Evolutionary conservation across 2,797 vertebrate genomes (phyloP), one percentile per base, ranked within the genome.

Genomic region (Kryptopterus vitreolus): DNA sequence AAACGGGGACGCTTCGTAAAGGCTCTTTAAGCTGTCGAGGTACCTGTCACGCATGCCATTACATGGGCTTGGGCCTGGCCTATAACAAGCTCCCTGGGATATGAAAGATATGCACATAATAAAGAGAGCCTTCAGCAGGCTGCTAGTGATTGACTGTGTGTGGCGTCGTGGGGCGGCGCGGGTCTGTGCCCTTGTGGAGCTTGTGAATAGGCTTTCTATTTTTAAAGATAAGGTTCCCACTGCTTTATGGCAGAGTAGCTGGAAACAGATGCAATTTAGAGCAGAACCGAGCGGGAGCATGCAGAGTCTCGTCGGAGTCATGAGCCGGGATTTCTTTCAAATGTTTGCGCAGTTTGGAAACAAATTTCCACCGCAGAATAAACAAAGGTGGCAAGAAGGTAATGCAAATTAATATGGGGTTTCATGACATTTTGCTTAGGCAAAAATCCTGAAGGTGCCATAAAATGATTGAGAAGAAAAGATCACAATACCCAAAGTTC

Each of bases 81-180:
- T 79, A 75, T 85, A 86, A 83, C 81, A 83, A 83, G 84, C 79
- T 85, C 82, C 71, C 79, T 79, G 79, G 84, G 84, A 85, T 81
- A 82, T 82, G 82, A 81, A 84, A 86, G 83, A 81, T 83, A 87
- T 87, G 86, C 86, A 81, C 84, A 87, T 85, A 85, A 84, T 87
- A 84, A 85, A 85, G 80, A 85, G 78, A 63, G 77, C 83, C 81
- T 80, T 80, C 83, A 72, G 79, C 75, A 69, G 58, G 76, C 83
- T 79, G 81, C 76, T 73, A 29, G 76, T 86, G 85, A 86, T 81
- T 84, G 85, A 86, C 83, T 79, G 81, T 13, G 61, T 61, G 70
- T 63, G 57, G 76, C 62, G 81, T 73, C 46, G 78, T 31, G 38
- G 79, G 85, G 83, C 72, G 81, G 80, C 76, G 20, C 76, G 62